Evolutionary conservation across 2,888 invertebrate genomes (phyloP).

Genomic region (Phyllotreta striolata): DNA sequence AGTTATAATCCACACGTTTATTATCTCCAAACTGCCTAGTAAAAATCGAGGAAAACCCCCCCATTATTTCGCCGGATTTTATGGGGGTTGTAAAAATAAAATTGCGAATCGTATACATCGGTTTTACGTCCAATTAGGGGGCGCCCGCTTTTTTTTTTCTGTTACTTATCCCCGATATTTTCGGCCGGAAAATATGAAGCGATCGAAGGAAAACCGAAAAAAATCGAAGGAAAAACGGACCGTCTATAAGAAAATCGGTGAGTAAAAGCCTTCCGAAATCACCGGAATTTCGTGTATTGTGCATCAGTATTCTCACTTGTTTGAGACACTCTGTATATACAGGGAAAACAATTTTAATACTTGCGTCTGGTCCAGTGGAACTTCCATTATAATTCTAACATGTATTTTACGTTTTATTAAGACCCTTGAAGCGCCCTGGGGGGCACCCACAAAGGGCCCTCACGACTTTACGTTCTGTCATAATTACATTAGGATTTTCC

Average conservation of each 20-base stretch:
- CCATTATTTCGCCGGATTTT: slow-evolving; percentile 19
- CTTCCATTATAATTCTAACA: background rate
- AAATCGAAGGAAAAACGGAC: no score
- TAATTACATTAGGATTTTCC: no score
- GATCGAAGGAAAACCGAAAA: no score
- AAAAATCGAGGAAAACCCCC: slow-evolving; percentile 16
- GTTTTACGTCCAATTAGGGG: slow-evolving; percentile 13
- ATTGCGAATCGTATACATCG: slow-evolving; percentile 2
- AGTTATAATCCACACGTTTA: slow-evolving; percentile 5
- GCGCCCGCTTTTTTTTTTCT: slow-evolving; percentile 9
- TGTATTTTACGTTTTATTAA: background rate
- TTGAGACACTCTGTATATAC: no score
- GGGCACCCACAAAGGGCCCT: no score
- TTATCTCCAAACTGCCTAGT: slow-evolving; percentile 16
- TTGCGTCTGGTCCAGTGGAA: background rate
- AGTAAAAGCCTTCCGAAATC: no score
- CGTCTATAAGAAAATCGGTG: no score
- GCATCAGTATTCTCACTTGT: no score
- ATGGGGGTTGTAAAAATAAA: slow-evolving; percentile 7
- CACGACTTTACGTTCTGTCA: no score
- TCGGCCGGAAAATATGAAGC: background rate
- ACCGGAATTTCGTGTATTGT: no score
- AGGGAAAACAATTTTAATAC: slow-evolving; percentile 11
- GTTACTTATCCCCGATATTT: background rate
- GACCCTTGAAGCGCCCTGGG: no score